Conservation (phyloP, 37 sponge, comb jelly and placozoan species). For the Bolinopsis microptera region DNA sequence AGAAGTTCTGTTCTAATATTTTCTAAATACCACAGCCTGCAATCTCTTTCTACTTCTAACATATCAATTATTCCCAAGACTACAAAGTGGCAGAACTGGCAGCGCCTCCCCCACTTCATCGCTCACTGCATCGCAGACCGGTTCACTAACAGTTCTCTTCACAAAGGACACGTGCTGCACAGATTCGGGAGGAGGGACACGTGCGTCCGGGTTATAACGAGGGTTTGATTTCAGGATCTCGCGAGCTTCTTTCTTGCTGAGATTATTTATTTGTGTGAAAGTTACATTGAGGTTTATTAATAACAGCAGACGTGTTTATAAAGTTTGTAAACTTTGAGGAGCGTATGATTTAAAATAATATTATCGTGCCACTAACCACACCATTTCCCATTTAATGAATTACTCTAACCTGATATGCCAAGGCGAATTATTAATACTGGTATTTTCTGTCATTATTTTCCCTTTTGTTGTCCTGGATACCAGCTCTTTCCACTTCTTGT, state of each 20-base stretch:
- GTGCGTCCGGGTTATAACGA: not conserved
- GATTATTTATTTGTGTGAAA: too few species aligned
- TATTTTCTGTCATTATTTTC: constrained; percentile 28
- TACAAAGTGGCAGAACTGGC: too few species aligned
- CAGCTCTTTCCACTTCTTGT: constrained; percentile 79
- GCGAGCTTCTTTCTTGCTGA: not conserved
- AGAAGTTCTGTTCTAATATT: too few species aligned
- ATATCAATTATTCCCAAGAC: too few species aligned
- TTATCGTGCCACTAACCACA: too few species aligned
- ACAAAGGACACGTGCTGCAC: not conserved
- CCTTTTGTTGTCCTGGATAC: not conserved
- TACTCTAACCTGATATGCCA: constrained; percentile 30
- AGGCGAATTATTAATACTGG: not conserved
- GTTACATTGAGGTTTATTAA: too few species aligned
- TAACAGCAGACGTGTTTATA: too few species aligned
- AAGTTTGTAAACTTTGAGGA: too few species aligned
- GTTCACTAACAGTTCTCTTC: not conserved
- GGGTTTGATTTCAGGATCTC: constrained; percentile 13
- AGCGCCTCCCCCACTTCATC: not conserved
- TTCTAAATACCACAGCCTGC: too few species aligned
- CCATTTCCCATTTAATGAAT: too few species aligned
- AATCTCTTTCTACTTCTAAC: too few species aligned
- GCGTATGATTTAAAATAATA: too few species aligned
- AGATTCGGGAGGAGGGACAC: not conserved
- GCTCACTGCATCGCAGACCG: not conserved